Evolutionary conservation across 2,797 vertebrate genomes (phyloP), one percentile per base, ranked within the genome.

Genomic region (Tolypeutes matacus): DNA sequence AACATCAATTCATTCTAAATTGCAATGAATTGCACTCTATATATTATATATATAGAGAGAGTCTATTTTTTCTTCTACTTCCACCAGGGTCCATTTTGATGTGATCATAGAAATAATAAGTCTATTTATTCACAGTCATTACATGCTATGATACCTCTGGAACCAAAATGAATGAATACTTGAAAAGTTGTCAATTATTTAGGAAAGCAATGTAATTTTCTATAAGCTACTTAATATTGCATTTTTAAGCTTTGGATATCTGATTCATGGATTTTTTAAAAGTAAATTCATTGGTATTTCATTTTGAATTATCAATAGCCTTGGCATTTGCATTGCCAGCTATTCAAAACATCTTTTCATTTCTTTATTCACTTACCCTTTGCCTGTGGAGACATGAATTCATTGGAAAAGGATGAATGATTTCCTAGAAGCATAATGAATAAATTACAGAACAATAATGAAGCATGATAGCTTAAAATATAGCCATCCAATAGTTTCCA

Each of bases 291-390:
- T 3, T 3, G 2, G 0, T 0, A 34, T 5, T 78, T 81, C 56
- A 62, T 64, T 51, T 69, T 87, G 64, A 62, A 72, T 80, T 64
- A 29, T 80, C n/a, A 27, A 15, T 64, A 62, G n/a, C 10, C 17
- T 25, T 49, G 64, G 31, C 31, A 60, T 60, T 29, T 70, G 23
- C 10, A 5, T 2, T 67, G 83, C 76, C 46, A 20, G 39, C 14
- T 51, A 88, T 21, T 0, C 2, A 94, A 95, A 95, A 36, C 70
- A 91, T 93, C 78, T 93, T 3, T 4, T 89, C 84, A 62, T 21
- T 9, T 87, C 27, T 70, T 31, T 34, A 75, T 15, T 21, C 85
- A 20, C 12, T 51, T 96, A 34, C 27, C 73, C 7, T 27, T 46
- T 11, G 10, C 51, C 29, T 73, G 60, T 14, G 64, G 49, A 89